phyloP scores from a whole-genome alignment of 2,888 invertebrate species.

The Anoncus sp. region DNA sequence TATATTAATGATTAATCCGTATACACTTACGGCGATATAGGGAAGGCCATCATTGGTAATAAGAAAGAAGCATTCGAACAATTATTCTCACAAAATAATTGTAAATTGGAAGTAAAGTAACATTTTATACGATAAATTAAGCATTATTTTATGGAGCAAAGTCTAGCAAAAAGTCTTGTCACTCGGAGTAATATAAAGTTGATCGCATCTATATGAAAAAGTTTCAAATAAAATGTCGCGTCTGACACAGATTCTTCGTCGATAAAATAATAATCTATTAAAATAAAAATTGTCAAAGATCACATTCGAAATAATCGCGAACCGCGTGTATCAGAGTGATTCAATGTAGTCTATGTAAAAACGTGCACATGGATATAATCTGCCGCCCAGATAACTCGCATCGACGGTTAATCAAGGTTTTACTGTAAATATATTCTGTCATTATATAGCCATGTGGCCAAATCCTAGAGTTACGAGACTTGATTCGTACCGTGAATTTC shows the following conservation, averaged over 20 bases:
- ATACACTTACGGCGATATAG: too few species aligned
- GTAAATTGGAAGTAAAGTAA: too few species aligned
- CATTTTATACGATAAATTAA: too few species aligned
- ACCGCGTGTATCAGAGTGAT: background rate
- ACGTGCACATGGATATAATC: background rate
- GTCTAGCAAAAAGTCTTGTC: too few species aligned
- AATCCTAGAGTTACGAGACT: background rate
- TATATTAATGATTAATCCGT: too few species aligned
- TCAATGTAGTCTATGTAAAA: background rate
- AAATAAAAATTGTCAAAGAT: background rate
- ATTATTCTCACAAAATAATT: too few species aligned
- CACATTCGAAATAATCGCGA: background rate
- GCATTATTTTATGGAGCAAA: too few species aligned
- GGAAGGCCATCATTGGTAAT: too few species aligned
- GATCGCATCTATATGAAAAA: too few species aligned
- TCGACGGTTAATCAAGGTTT: background rate
- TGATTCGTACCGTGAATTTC: background rate
- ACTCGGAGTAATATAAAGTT: too few species aligned
- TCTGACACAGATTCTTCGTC: background rate
- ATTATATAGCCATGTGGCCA: background rate
- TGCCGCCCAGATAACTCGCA: background rate
- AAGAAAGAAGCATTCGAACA: too few species aligned
- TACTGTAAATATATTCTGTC: background rate
- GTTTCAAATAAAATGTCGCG: background rate
- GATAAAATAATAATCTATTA: background rate